A percentile compares a stretch with the other conserved stretches of the same genome.
Conservation (phyloP, 2,888 invertebrate genomes). For the Ophioninae sp. region DNA sequence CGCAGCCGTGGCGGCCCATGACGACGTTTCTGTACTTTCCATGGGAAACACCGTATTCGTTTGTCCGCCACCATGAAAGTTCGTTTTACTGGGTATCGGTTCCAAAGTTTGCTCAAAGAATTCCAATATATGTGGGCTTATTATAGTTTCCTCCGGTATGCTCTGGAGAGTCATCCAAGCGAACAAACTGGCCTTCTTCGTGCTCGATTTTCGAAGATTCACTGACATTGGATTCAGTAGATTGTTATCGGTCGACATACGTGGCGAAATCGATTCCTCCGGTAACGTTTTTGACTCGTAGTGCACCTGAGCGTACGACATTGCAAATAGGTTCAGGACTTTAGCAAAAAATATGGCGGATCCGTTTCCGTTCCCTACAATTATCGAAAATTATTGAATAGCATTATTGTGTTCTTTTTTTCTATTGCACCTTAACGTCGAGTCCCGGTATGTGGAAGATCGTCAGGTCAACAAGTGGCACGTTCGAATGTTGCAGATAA, state of each 20-base stretch:
- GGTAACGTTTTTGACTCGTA: conserved; percentile 90
- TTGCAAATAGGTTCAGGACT: background rate
- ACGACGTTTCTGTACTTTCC: conserved; percentile 77
- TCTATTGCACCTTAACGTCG: conserved; percentile 87
- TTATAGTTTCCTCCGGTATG: conserved; percentile 98
- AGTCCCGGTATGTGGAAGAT: conserved; percentile 95
- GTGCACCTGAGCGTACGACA: conserved; percentile 83
- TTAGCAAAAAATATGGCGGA: background rate
- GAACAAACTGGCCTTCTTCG: conserved; percentile 94
- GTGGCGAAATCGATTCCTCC: conserved; percentile 84
- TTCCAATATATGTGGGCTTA: conserved; percentile 97
- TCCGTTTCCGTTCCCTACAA: background rate
- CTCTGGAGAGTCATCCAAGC: conserved; percentile 98
- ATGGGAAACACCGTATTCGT: conserved; percentile 73
- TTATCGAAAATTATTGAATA: background rate
- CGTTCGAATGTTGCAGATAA: conserved; percentile 80
- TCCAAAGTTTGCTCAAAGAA: conserved; percentile 98
- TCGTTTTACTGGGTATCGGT: conserved; percentile 91
- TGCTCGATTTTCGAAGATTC: conserved; percentile 83
- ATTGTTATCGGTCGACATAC: conserved; percentile 77
- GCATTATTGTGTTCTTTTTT: background rate
- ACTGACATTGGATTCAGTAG: conserved; percentile 73
- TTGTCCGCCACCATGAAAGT: conserved; percentile 75
- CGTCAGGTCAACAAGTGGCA: conserved; percentile 88
- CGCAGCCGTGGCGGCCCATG: conserved; percentile 78